Evolutionary conservation across 2,888 invertebrate genomes (phyloP).

Genomic region (Athalia circularis): DNA sequence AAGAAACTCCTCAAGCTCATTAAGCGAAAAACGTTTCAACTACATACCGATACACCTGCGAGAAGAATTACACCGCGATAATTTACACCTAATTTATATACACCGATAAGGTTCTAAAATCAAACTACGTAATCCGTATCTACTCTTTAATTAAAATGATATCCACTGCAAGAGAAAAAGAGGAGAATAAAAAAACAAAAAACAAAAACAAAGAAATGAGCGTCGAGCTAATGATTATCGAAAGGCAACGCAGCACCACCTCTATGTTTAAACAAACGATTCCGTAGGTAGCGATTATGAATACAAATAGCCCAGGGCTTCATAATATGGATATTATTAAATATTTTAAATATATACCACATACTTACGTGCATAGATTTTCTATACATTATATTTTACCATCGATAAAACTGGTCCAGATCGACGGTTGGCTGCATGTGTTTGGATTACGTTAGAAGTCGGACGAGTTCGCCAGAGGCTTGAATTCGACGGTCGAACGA

Average conservation of each 20-base stretch:
- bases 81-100: not conserved
- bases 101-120: too few species aligned
- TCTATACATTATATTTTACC: constrained; percentile 12
- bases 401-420: constrained; percentile 23
- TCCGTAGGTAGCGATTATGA: constrained; percentile 40
- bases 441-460: constrained; percentile 24
- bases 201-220: not conserved
- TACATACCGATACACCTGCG: not conserved
- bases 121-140: too few species aligned
- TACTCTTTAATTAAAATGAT: not conserved
- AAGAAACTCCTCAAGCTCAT: constrained; percentile 22
- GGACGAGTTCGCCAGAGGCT: constrained; percentile 12
- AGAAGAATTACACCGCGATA: not conserved
- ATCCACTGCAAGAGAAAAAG: not conserved
- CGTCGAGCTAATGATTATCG: constrained; percentile 28
- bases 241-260: not conserved
- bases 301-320: constrained; percentile 40
- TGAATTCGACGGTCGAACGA: not conserved
- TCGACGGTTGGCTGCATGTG: not conserved
- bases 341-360: not conserved
- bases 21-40: constrained; percentile 10
- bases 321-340: constrained; percentile 26
- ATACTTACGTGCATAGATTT: not conserved
- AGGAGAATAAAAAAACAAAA: not conserved
- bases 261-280: constrained; percentile 35